These are phyloP conservation scores for Drosophila robusta DNA, from an alignment of 2,888 invertebrate genomes.

Conservation along the genomic window DNA sequence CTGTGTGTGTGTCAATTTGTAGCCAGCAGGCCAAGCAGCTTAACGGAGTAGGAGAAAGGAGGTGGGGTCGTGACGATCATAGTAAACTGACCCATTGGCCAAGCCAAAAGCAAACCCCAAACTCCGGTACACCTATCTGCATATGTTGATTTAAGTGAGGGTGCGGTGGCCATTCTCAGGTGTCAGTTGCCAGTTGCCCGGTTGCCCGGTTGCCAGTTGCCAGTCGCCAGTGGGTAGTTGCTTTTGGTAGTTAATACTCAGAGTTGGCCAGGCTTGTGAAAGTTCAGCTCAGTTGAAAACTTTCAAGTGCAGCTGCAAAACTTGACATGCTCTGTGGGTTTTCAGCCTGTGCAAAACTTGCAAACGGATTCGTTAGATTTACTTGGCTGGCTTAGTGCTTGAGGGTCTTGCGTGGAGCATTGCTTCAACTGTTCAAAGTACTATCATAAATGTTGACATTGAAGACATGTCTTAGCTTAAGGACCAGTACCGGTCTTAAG, in stretches of 20 bases:
- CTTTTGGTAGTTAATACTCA: constrained; percentile 35
- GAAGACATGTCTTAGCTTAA: constrained; percentile 37
- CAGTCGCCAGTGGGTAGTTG: constrained; percentile 11
- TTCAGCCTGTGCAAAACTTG: constrained; percentile 35
- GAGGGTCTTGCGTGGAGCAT: constrained; percentile 6
- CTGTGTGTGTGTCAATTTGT: constrained; percentile 26
- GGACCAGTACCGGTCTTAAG: constrained; percentile 21
- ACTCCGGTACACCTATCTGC: constrained; percentile 24
- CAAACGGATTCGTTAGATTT: constrained; percentile 49
- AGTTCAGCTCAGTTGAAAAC: constrained; percentile 66
- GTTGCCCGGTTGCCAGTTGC: constrained; percentile 18
- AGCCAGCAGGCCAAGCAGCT: constrained; percentile 20
- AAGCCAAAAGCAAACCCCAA: constrained; percentile 9
- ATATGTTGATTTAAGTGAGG: constrained; percentile 7
- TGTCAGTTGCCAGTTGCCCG: constrained; percentile 30
- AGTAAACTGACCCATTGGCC: constrained; percentile 49
- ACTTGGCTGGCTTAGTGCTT: constrained; percentile 36
- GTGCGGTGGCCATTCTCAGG: constrained; percentile 43
- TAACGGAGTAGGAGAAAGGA: constrained; percentile 15
- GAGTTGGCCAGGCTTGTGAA: constrained; percentile 48
- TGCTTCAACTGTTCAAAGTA: constrained; percentile 24
- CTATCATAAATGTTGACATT: constrained; percentile 51
- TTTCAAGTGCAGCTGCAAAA: constrained; percentile 73
- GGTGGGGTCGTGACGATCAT: constrained; percentile 11
- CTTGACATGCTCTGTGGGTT: constrained; percentile 46